Evolutionary conservation across 1,140 invertebrate genomes (phyloP), one percentile per base, ranked within the genome.

Genomic region (Gerris buenoi): DNA sequence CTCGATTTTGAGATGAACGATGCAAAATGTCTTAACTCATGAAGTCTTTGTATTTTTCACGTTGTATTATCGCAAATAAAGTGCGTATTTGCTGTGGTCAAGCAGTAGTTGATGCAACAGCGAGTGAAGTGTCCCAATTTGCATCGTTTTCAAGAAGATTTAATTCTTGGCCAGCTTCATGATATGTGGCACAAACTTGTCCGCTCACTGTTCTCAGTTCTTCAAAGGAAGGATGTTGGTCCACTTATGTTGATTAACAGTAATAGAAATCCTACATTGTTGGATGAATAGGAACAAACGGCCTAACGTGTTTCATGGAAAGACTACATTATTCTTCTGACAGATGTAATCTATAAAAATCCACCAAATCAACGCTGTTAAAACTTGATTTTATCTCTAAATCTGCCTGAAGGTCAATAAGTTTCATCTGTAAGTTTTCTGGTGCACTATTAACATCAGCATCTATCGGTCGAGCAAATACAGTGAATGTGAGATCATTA

Each of bases 21-120:
- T 71, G 65, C 15, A 73, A 65, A 63, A 76, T 74, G 65, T 77
- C 74, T 72, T 77, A 74, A 67, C 59, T 68, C 67, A 74, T 68
- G 65, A 67, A 57, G 25, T 74, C 69, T 71, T 76, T 75, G 68
- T 75, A 75, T 73, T 77, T 74, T 66, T 74, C 65, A 73, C 74
- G 66, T 25, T 75, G 71, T 62, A 78, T 75, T 62, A 77, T 77
- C 29, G 74, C 74, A 73, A 80, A 79, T 71, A 78, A 75, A 69
- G 71, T 72, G 57, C 76, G 74, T 66, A 81, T 76, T 74, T 79
- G 73, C 23, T 73, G 67, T 71, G 76, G 74, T 72, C 57, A 63
- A 68, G 71, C 64, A 66, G 73, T 65, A 67, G 68, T 71, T 13
- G 68, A 67, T 63, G 75, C 73, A 71, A 75, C 74, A 59, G 66